Base-by-base conservation (phyloP, 2,888 invertebrate genomes). In the Ennomos quercinarius region DNA sequence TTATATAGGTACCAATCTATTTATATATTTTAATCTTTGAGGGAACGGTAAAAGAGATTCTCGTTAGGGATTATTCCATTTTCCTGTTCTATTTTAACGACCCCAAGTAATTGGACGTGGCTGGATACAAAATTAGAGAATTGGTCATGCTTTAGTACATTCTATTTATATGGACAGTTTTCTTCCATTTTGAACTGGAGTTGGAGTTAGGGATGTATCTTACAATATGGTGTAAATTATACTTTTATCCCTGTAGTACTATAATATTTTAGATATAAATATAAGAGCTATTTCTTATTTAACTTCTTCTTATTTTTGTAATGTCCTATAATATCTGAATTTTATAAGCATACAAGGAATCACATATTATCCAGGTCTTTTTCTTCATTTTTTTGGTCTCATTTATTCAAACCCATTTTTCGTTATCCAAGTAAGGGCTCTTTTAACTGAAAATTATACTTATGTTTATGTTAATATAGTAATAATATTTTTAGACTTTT, bases 161-260 rank as follows among this genome's bases (percentile, higher is more conserved):
- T 76, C 85, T 89, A 90, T 89, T 89, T 87, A 86, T 86, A 83
- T 76, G 71, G 68, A 66, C 75, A 73, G 83, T 84, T 81, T 86
- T 90, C 81, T 82, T 89, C 83, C 85, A 84, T 87, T 89, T 89
- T 83, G 81, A 77, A 70, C 71, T 71, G 77, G 81, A 77, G 69
- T 71, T 71, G 77, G 71, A 77, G 74, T 39, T 56, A 61, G 60
- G 60, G 60, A 8, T 61, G 60, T 8, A 10, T 9, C 11, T 12
- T 45, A 10, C 17, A 17, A 1, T 2, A 17, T 17, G 17, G 2
- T 8, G 12, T 11, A 27, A 27, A 27, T 27, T 27, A 27, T 0
- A 27, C 27, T 27, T 27, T 6, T 27, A 27, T 27, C 6, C 27
- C 27, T 27, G 6, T 27, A 27, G 27, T 27, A 27, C 6, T 27